Evolutionary conservation across 1,140 invertebrate genomes (phyloP).

Genomic region (Drusus annulatus): DNA sequence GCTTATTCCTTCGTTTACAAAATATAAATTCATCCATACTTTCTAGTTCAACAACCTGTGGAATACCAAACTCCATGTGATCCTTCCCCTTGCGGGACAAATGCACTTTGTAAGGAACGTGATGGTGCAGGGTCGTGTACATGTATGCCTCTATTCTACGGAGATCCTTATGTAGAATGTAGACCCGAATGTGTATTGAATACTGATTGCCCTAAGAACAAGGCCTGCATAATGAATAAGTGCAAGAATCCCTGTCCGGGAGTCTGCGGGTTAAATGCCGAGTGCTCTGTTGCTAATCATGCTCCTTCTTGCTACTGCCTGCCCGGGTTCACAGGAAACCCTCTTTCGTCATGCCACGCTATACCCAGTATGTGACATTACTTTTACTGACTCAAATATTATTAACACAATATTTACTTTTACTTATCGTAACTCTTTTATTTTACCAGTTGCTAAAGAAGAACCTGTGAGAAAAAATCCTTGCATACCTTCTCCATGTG

Average conservation of each 20-base stretch:
- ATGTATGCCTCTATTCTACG: conserved; percentile 80
- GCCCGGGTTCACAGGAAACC: conserved; percentile 80
- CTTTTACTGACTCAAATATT: not conserved
- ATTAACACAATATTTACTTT: conserved; percentile 59
- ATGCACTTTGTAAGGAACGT: conserved; percentile 85
- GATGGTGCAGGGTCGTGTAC: conserved; percentile 80
- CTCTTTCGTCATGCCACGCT: conserved; percentile 74
- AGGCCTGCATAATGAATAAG: conserved; percentile 77
- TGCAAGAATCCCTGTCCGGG: conserved; percentile 78
- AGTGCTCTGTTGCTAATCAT: conserved; percentile 80
- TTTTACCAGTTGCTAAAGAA: conserved; percentile 71
- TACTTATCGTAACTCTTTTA: conserved; percentile 56
- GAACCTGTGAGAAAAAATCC: conserved; percentile 75
- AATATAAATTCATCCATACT: not conserved
- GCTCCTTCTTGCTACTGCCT: conserved; percentile 80
- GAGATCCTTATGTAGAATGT: conserved; percentile 82
- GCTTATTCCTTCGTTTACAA: conserved; percentile 9
- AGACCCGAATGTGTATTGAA: conserved; percentile 82
- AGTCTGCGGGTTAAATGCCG: conserved; percentile 76
- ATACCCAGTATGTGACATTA: conserved; percentile 38
- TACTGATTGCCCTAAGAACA: conserved; percentile 76
- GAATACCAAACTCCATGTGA: conserved; percentile 73
- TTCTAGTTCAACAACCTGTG: conserved; percentile 69
- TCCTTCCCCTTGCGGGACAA: conserved; percentile 84
- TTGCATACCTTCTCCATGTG: conserved; percentile 86